Evolutionary conservation across 2,888 invertebrate species (phyloP).

Genomic region (Phyto melanocephala): DNA sequence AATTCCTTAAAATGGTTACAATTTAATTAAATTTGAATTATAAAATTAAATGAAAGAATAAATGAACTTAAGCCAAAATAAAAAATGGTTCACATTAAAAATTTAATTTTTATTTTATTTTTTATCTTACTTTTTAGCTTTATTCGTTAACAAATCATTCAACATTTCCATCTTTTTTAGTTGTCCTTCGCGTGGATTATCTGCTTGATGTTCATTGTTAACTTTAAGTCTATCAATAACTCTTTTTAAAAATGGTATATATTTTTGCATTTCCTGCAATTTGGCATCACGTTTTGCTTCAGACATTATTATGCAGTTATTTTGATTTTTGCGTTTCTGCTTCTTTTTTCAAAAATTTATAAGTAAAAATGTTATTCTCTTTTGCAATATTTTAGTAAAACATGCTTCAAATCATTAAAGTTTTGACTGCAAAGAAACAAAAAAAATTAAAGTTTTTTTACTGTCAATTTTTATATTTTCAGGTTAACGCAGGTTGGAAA

Average conservation of each 20-base stretch:
- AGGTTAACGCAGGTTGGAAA: too few relatives aligned
- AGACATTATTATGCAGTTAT: constrained; percentile 60
- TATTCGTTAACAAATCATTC: constrained; percentile 68
- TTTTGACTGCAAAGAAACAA: neutral
- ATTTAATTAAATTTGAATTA: too few relatives aligned
- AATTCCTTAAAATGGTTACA: too few relatives aligned
- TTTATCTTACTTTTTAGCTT: constrained; percentile 68
- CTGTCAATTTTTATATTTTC: too few relatives aligned
- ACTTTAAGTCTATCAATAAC: constrained; percentile 83
- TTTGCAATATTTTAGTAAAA: constrained; percentile 16
- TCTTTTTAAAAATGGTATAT: constrained; percentile 86
- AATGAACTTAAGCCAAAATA: too few relatives aligned
- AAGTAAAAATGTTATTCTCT: neutral
- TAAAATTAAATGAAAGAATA: too few relatives aligned
- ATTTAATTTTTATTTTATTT: too few relatives aligned
- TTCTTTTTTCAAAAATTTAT: too few relatives aligned
- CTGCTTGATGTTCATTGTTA: constrained; percentile 71
- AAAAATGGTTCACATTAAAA: too few relatives aligned
- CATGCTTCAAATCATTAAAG: neutral
- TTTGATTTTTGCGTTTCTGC: neutral
- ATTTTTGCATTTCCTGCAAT: constrained; percentile 77
- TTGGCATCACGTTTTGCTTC: constrained; percentile 67
- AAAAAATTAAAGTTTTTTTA: too few relatives aligned
- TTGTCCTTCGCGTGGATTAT: constrained; percentile 69
- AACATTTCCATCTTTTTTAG: constrained; percentile 72